Evolutionary conservation across 2,113 vertebrate species (phyloP), one percentile per base, ranked within the genome.

Genomic region (Sinocyclocheilus grahami): DNA sequence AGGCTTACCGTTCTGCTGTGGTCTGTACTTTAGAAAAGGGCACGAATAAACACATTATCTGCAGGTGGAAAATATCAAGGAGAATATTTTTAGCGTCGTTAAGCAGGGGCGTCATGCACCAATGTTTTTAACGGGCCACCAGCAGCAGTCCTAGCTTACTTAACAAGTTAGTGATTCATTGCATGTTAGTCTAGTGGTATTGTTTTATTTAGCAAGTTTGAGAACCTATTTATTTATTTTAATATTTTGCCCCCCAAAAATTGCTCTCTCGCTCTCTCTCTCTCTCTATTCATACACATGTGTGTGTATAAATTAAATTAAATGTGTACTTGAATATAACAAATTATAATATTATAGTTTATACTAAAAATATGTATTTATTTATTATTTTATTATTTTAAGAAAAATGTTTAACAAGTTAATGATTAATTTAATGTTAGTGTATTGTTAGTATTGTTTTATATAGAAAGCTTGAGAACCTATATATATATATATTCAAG

Each of bases 51-150:
- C 27, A 78, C 27, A 37, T 78, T 58, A 78, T 78, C 14, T 78
- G 48, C 75, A 51, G 76, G 51, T 78, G 16, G 22, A 78, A 78
- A 37, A 78, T 58, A 78, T 78, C 76, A 30, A 78, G 76, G 9
- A 33, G 76, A 18, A 33, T 78, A 78, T 55, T 55, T 78, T 78
- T 55, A 78, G 48, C 24, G 20, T 51, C 14, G 10, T 11, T 78
- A 12, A 53, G 48, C 46, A 78, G 27, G 4, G 24, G n/a, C 13
- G 1, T 77, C 74, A 53, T 10, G 13, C 12, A 53, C 7, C 11
- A 27, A 5, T 46, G 46, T 76, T 42, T 72, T 14, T 77, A 6
- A 77, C 2, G 0, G 16, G 46, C 11, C 27, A 24, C 2, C 46
- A 16, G 72, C 8, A 46, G 42, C 75, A 48, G 39, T n/a, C 39